These are phyloP conservation scores for Leptinotarsa peninsularis DNA, from an alignment of 2,888 invertebrate species.

Conservation along the genomic window DNA sequence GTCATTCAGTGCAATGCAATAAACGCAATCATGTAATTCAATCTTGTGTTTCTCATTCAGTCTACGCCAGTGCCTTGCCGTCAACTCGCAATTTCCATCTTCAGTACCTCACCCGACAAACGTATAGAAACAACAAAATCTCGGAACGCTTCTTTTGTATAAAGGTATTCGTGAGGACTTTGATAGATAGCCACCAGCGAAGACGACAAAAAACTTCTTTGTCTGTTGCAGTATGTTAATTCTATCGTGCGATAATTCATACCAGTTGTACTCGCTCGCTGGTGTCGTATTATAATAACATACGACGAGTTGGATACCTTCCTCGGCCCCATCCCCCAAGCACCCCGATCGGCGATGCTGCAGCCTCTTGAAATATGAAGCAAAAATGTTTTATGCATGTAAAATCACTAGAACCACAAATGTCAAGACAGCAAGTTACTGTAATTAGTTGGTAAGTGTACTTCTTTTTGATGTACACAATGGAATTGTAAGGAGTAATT, in stretches of 20 bases:
- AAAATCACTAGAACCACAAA: slow-evolving; percentile 43
- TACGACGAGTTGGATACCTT: slow-evolving; percentile 47
- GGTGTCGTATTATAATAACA: slow-evolving; percentile 58
- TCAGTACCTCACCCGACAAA: slow-evolving; percentile 43
- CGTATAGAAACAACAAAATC: slow-evolving; percentile 51
- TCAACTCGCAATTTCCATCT: slow-evolving; percentile 46
- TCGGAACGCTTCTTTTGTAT: slow-evolving; percentile 33
- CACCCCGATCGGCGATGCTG: slow-evolving; percentile 5
- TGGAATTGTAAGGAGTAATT: too few species aligned
- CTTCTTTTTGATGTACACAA: background rate
- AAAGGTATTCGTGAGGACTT: slow-evolving; percentile 49
- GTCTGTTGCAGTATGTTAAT: slow-evolving; percentile 61
- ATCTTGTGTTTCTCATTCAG: background rate
- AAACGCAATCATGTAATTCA: background rate
- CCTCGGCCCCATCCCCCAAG: slow-evolving; percentile 3
- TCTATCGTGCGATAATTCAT: slow-evolving; percentile 60
- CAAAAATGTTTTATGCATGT: slow-evolving; percentile 46
- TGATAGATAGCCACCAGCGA: slow-evolving; percentile 62
- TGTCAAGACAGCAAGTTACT: slow-evolving; percentile 38
- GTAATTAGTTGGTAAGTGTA: slow-evolving; percentile 38
- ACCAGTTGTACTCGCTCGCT: slow-evolving; percentile 57
- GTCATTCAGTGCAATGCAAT: too few species aligned
- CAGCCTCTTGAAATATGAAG: slow-evolving; percentile 40
- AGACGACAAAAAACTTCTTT: slow-evolving; percentile 61
- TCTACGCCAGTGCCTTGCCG: background rate